Base-by-base conservation (phyloP, 2,888 invertebrate species). In the Aelia acuminata region DNA sequence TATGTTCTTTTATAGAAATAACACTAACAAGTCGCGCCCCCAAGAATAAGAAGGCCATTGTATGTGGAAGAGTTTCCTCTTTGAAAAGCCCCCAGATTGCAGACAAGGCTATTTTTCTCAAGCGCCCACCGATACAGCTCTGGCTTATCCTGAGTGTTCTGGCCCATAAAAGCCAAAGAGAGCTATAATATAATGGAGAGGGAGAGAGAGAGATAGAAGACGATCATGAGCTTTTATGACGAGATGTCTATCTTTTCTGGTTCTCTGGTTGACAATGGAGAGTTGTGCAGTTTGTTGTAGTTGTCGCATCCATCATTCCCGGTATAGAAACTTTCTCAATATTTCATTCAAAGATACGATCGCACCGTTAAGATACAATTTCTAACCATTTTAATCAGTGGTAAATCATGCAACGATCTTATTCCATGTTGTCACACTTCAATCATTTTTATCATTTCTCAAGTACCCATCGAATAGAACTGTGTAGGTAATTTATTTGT, bases 11-110 rank as follows among this genome's bases (percentile, higher is more conserved):
- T 11, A 8, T 7, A 53, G n/a, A 53, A 53, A 53, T 53, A n/a
- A 53, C 7, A n/a, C 53, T n/a, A 10, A 53, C n/a, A n/a, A n/a
- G n/a, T n/a, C 10, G 7, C n/a, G 53, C n/a, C n/a, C n/a, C 53
- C 22, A 53, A 11, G n/a, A 53, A 53, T 53, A 53, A 53, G 53
- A 53, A 22, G 8, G 11, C 53, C 10, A 53, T 53, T 53, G n/a
- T 53, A 53, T 53, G n/a, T 53, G 53, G n/a, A 53, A 53, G 49
- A n/a, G 53, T n/a, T n/a, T 43, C n/a, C n/a, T 53, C n/a, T 50
- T 50, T 4, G n/a, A 53, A n/a, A n/a, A 53, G 53, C 53, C 10
- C n/a, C n/a, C 10, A 53, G 53, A 53, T 53, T 53, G 22, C 10
- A 53, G n/a, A 53, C 53, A 53, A n/a, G n/a, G 3, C 53, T 53